These are phyloP conservation scores for Drosophila albomicans DNA, from an alignment of 1,140 invertebrate genomes.

Conservation along the genomic window DNA sequence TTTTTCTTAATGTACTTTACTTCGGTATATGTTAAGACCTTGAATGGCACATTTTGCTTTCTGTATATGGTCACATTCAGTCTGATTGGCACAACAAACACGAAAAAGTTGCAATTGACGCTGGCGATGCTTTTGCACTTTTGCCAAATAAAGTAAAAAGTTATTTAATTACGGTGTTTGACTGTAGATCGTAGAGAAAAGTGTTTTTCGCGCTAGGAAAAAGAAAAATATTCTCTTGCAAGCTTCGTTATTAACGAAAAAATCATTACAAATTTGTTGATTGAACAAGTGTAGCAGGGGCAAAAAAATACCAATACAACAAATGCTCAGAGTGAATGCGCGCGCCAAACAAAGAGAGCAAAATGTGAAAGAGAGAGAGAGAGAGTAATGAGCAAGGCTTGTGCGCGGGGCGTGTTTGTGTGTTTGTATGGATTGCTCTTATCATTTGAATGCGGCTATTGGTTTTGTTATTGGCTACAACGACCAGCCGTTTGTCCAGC, in stretches of 20 bases:
- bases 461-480: constrained; percentile 51
- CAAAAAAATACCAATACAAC: constrained; percentile 73
- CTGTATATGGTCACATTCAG: not conserved
- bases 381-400: constrained; percentile 7
- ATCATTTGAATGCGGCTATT: constrained; percentile 67
- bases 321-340: constrained; percentile 41
- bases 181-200: constrained; percentile 1
- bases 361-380: constrained; percentile 7
- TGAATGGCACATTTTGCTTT: not conserved
- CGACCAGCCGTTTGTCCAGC: constrained; percentile 28
- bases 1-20: not conserved
- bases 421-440: constrained; percentile 49
- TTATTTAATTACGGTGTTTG: not conserved
- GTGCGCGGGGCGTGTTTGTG: constrained; percentile 13
- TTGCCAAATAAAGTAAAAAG: constrained; percentile 51
- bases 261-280: constrained; percentile 10
- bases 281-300: constrained; percentile 63
- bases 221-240: not conserved
- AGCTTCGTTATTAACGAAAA: constrained; percentile 1
- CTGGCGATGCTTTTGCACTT: constrained; percentile 33
- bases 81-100: constrained; percentile 70
- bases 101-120: constrained; percentile 67
- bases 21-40: not conserved
- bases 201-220: not conserved
- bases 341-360: constrained; percentile 17